Evolutionary conservation across 53 echinoderm and acorn worm genomes (phyloP).

Genomic region (Temnopleurus reevesii): DNA sequence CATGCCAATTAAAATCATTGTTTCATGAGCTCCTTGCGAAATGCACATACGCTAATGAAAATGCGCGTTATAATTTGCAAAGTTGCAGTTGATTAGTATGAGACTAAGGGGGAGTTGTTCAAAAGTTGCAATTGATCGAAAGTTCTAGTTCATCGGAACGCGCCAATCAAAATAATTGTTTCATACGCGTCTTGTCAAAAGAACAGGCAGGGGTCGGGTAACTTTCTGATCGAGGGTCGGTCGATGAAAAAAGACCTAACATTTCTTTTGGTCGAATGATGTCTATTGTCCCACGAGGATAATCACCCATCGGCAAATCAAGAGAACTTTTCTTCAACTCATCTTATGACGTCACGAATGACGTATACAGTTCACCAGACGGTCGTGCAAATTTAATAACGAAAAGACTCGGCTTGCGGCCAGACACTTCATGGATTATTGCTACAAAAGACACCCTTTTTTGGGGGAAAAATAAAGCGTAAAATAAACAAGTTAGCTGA

Average conservation of each 20-base stretch:
- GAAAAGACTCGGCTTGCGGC: background rate
- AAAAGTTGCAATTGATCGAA: no score
- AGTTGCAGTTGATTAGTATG: no score
- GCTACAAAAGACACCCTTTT: no score
- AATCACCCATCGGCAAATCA: background rate
- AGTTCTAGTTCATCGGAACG: no score
- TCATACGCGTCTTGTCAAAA: no score
- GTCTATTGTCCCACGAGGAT: background rate
- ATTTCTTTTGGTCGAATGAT: background rate
- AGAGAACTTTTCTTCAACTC: background rate
- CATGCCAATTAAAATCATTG: no score
- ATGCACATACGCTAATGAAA: background rate
- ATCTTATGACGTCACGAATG: background rate
- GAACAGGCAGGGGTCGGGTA: no score
- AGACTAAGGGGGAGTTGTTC: no score
- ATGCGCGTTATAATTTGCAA: background rate
- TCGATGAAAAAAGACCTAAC: background rate
- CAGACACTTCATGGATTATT: background rate
- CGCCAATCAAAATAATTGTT: background rate
- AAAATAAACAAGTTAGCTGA: no score
- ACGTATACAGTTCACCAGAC: background rate
- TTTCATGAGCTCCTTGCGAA: background rate
- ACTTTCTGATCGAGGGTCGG: no score
- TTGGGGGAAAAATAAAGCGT: no score
- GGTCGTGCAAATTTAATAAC: background rate